phyloP scores from a whole-genome alignment of 2,888 invertebrate species.

The Drosophila diplacantha region DNA sequence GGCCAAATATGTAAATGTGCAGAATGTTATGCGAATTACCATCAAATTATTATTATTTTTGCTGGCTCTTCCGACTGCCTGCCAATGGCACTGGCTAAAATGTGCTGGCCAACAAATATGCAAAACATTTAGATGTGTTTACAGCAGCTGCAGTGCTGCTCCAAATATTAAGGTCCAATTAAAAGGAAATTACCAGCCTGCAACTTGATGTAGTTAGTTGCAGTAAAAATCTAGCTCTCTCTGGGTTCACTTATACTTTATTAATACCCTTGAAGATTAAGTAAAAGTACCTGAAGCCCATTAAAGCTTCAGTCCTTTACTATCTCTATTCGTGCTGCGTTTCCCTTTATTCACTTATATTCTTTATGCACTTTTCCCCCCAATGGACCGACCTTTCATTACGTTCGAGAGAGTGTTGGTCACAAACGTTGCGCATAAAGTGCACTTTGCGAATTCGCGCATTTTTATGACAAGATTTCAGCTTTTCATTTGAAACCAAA shows the following conservation, averaged over 20 bases:
- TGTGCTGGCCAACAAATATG: slow-evolving; percentile 62
- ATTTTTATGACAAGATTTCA: slow-evolving; percentile 66
- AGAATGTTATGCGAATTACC: slow-evolving; percentile 52
- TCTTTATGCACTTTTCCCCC: slow-evolving; percentile 22
- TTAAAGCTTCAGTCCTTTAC: not conserved
- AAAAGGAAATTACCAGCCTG: slow-evolving; percentile 45
- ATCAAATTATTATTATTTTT: slow-evolving; percentile 42
- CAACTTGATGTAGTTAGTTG: slow-evolving; percentile 10
- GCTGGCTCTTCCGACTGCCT: slow-evolving; percentile 33
- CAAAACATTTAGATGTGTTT: slow-evolving; percentile 40
- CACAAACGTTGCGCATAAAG: slow-evolving; percentile 40
- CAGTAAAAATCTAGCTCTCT: not conserved
- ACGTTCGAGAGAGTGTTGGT: slow-evolving; percentile 15
- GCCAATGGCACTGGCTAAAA: slow-evolving; percentile 24
- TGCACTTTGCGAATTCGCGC: slow-evolving; percentile 72
- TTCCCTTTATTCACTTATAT: slow-evolving; percentile 21
- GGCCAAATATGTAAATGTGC: slow-evolving; percentile 43
- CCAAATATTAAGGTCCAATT: slow-evolving; percentile 63
- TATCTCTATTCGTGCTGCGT: not conserved
- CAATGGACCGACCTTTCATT: slow-evolving; percentile 20
- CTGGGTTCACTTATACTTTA: not conserved
- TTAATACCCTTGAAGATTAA: not conserved
- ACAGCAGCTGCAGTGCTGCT: slow-evolving; percentile 31
- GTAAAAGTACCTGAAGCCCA: not conserved
- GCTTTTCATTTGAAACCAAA: slow-evolving; percentile 57